These are phyloP conservation scores for Macropodus opercularis DNA, from an alignment of 2,797 vertebrate species.

Conservation along the genomic window DNA sequence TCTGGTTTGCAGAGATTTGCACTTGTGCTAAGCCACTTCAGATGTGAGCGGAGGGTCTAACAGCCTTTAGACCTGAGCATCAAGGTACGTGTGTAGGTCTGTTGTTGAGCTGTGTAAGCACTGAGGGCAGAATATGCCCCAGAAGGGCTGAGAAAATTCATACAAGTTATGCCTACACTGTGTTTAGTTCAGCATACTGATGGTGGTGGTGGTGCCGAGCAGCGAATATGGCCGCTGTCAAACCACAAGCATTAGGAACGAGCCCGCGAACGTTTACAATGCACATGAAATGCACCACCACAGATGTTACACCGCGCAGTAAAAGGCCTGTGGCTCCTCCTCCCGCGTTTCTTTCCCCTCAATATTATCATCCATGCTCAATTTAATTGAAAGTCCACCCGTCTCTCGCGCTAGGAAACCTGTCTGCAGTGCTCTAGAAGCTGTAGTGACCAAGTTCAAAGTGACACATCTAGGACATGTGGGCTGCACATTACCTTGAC, in stretches of 20 bases:
- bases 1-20: constrained; percentile 82
- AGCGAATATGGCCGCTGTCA: constrained; percentile 24
- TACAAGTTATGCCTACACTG: constrained; percentile 64
- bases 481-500: constrained; percentile 94
- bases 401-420: constrained; percentile 43
- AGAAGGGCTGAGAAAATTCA: constrained; percentile 67
- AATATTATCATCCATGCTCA: constrained; percentile 27
- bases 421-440: constrained; percentile 51
- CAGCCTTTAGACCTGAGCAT: constrained; percentile 78
- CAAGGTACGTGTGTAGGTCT: constrained; percentile 79
- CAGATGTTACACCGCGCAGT: constrained; percentile 21
- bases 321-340: constrained; percentile 13
- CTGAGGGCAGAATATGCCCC: constrained; percentile 67
- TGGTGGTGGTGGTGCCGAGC: constrained; percentile 42
- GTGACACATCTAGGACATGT: constrained; percentile 92
- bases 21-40: constrained; percentile 80
- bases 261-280: constrained; percentile 24
- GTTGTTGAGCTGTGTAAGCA: constrained; percentile 79
- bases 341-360: constrained; percentile 16
- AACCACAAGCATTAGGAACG: constrained; percentile 39
- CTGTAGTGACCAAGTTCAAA: constrained; percentile 88
- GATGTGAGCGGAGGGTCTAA: constrained; percentile 79
- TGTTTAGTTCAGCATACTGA: constrained; percentile 67
- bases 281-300: constrained; percentile 10
- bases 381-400: constrained; percentile 67